Percentiles rank a stretch among this genome's conserved stretches.
Evolutionary conservation across 2,113 vertebrate genomes (phyloP).

Genomic region (Lagopus muta): DNA sequence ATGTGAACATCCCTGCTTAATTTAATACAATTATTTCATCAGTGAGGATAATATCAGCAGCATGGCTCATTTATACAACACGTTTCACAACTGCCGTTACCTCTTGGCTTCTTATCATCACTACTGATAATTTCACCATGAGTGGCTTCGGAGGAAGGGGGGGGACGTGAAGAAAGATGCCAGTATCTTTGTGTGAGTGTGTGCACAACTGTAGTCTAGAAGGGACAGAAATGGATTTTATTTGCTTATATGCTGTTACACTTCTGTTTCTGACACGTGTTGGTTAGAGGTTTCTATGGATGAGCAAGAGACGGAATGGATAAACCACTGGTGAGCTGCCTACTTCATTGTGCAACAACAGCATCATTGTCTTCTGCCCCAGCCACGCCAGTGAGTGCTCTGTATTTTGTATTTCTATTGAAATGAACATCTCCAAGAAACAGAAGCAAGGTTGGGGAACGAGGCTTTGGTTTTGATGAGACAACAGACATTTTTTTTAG

Average conservation of each 20-base stretch:
- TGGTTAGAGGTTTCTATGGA: not conserved
- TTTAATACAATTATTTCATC: conserved; percentile 87
- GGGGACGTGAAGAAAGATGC: not conserved
- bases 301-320: not conserved
- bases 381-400: conserved; percentile 45
- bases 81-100: conserved; percentile 71
- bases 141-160: conserved; percentile 26
- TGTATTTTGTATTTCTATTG: conserved; percentile 60
- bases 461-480: conserved; percentile 44
- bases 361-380: conserved; percentile 46
- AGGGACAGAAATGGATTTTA: not conserved
- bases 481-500: not conserved
- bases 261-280: not conserved
- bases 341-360: conserved; percentile 50
- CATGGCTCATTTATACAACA: conserved; percentile 77
- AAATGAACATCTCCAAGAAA: conserved; percentile 39
- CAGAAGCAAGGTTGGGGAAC: not conserved
- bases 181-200: not conserved
- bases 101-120: conserved; percentile 58
- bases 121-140: conserved; percentile 35
- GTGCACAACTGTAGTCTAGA: not conserved
- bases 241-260: not conserved
- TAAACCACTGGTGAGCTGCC: conserved; percentile 39
- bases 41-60: conserved; percentile 80
- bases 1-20: conserved; percentile 75